Evolutionary conservation across 2,888 invertebrate genomes (phyloP).

Genomic region (Trypoxylon attenuatum): DNA sequence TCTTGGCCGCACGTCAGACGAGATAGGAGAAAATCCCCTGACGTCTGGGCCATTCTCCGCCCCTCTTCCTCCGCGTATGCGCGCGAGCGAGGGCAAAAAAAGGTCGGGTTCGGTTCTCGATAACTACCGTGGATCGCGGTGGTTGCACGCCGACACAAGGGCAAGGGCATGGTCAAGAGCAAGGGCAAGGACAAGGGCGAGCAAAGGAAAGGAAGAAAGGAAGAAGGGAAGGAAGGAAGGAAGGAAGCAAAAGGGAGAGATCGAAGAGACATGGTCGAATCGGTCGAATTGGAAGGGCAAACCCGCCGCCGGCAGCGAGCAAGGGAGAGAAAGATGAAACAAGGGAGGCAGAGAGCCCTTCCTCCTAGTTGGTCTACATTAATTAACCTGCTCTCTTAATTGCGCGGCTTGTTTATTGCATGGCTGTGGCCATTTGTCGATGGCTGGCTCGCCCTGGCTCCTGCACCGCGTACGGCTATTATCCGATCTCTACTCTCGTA

Average conservation of each 20-base stretch:
- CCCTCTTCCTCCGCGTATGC: neutral
- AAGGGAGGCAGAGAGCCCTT: constrained; percentile 20
- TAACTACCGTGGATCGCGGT: constrained; percentile 54
- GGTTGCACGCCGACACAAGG: constrained; percentile 45
- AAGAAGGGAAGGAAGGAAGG: neutral
- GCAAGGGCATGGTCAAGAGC: neutral
- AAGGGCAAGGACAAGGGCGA: neutral
- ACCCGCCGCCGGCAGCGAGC: neutral
- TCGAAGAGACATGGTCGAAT: no score
- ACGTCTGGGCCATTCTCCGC: constrained; percentile 34
- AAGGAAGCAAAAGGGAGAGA: neutral
- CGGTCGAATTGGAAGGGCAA: no score
- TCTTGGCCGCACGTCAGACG: constrained; percentile 34
- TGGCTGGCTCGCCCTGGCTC: constrained; percentile 44
- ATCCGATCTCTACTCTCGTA: constrained; percentile 54
- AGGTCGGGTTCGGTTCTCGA: constrained; percentile 52
- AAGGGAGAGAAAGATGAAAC: constrained; percentile 4
- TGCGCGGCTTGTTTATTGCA: constrained; percentile 67
- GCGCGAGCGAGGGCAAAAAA: constrained; percentile 42
- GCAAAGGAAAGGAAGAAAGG: no score
- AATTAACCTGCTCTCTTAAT: constrained; percentile 68
- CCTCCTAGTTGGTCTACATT: constrained; percentile 65
- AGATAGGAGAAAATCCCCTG: constrained; percentile 52
- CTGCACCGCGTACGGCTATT: constrained; percentile 53
- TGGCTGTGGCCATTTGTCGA: constrained; percentile 65